These are phyloP conservation scores for Antigone vipio DNA, from an alignment of 2,113 vertebrate species.

Conservation along the genomic window DNA sequence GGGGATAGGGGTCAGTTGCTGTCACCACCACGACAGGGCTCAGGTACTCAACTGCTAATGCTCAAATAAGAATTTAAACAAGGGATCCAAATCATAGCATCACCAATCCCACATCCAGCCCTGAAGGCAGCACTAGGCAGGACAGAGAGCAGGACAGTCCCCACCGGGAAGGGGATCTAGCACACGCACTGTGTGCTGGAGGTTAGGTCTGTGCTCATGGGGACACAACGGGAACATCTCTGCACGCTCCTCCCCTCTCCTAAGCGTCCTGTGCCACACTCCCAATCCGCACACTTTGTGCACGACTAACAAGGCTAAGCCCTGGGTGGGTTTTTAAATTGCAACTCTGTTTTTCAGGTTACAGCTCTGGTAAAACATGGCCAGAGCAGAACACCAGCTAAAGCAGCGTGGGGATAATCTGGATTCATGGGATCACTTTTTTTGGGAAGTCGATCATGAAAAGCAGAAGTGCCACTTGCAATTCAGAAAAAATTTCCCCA, in stretches of 20 bases:
- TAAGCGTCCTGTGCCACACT: not conserved
- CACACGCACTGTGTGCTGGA: too few relatives aligned
- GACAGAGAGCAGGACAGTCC: not conserved
- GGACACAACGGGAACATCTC: not conserved
- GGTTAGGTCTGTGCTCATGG: not conserved
- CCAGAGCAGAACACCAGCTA: not conserved
- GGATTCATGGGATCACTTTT: not conserved
- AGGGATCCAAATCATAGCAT: not conserved
- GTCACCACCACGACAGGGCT: not conserved
- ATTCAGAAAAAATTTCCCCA: not conserved
- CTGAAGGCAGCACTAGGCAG: not conserved
- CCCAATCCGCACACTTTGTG: too few relatives aligned
- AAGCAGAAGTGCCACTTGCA: not conserved
- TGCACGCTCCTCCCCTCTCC: fast-evolving
- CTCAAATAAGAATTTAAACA: not conserved
- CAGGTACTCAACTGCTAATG: not conserved
- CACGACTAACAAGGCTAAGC: too few relatives aligned
- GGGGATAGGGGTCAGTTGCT: too few relatives aligned
- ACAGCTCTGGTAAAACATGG: not conserved
- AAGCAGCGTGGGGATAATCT: not conserved
- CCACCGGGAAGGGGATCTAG: fast-evolving
- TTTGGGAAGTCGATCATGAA: not conserved
- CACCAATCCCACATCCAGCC: not conserved
- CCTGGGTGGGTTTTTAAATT: not conserved
- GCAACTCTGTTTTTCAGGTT: not conserved